Percentiles rank a stretch among this genome's conserved stretches.
phyloP scores from a whole-genome alignment of 2,113 vertebrate species.

The Thinocorus orbignyianus region DNA sequence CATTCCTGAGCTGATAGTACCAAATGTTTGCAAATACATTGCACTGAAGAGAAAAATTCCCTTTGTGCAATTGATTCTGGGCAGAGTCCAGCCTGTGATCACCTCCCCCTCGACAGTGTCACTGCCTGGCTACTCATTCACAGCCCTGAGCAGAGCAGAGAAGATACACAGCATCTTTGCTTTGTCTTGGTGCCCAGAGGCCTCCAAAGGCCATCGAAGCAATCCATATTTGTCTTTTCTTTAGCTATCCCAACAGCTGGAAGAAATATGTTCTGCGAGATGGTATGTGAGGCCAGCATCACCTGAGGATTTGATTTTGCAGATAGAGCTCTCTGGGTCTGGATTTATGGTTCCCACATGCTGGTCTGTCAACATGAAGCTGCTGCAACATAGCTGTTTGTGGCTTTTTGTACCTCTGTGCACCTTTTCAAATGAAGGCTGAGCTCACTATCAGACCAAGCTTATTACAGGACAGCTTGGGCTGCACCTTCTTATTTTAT shows the following conservation, averaged over 20 bases:
- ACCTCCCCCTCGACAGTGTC: neutral
- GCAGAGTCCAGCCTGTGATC: neutral
- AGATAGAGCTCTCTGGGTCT: neutral
- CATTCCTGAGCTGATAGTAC: slow-evolving; percentile 31
- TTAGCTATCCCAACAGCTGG: neutral
- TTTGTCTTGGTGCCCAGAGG: neutral
- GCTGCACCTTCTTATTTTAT: neutral
- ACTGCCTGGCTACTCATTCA: neutral
- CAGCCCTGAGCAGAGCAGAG: neutral
- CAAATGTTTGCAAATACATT: slow-evolving; percentile 20
- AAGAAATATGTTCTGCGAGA: neutral
- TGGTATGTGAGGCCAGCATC: neutral
- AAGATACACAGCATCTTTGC: neutral
- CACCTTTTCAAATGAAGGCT: neutral
- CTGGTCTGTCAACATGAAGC: neutral
- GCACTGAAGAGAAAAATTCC: slow-evolving; percentile 16
- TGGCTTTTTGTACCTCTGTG: neutral
- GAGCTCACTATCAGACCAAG: neutral
- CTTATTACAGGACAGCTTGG: neutral
- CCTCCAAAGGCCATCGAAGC: neutral
- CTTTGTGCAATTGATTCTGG: slow-evolving; percentile 42
- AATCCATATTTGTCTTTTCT: neutral
- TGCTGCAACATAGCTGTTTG: neutral
- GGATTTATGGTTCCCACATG: neutral
- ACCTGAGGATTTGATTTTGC: neutral